These are phyloP conservation scores for Hepsetus odoe DNA, from an alignment of 2,113 vertebrate species.

Conservation along the genomic window DNA sequence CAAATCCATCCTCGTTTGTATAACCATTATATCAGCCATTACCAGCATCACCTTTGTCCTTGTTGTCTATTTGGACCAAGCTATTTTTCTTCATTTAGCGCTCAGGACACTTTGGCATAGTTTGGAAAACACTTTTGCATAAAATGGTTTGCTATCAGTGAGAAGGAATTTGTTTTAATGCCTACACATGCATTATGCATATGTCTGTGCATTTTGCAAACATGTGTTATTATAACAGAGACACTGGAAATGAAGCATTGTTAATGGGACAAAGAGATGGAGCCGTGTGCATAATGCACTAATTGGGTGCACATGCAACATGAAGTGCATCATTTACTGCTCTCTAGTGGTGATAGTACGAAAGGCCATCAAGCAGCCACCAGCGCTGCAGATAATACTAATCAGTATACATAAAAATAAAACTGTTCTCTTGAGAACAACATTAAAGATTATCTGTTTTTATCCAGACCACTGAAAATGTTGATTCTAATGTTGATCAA, in stretches of 20 bases:
- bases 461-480: too few species aligned
- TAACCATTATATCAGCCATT: too few species aligned
- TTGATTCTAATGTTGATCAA: too few species aligned
- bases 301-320: background rate
- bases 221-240: conserved; percentile 13
- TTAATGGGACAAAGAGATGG: conserved; percentile 34
- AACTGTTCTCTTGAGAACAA: too few species aligned
- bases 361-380: background rate
- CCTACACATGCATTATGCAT: background rate
- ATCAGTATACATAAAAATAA: too few species aligned
- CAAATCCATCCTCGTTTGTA: conserved; percentile 22
- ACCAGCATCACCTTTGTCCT: background rate
- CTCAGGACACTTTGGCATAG: background rate
- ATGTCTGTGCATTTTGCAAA: background rate
- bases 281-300: background rate
- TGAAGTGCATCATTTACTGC: conserved; percentile 33
- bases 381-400: too few species aligned
- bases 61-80: background rate
- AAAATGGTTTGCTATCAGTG: background rate
- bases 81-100: conserved; percentile 1
- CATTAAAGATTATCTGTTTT: too few species aligned
- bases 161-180: background rate
- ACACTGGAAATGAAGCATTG: conserved; percentile 21
- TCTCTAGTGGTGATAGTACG: conserved; percentile 61
- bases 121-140: background rate